phyloP scores from a whole-genome alignment of 2,113 vertebrate species.

The Dolichotis patagonum region DNA sequence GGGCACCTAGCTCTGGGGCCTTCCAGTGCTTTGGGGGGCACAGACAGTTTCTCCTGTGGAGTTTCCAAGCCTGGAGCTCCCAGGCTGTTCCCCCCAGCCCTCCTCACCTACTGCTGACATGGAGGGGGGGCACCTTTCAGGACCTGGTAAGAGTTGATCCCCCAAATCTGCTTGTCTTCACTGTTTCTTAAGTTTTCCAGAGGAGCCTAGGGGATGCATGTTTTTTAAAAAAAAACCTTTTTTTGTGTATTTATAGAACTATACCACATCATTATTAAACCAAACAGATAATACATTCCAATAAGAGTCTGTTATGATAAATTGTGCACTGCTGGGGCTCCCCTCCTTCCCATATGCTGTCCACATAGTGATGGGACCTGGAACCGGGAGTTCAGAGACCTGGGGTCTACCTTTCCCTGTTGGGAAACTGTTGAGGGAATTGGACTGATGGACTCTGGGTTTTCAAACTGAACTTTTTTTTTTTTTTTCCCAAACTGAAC shows the following conservation, averaged over 20 bases:
- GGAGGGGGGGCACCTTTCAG: not conserved
- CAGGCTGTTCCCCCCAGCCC: not conserved
- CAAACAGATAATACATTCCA: not conserved
- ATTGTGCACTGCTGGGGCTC: not conserved
- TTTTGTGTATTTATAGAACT: not conserved
- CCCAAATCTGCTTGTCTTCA: not conserved
- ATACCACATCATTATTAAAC: not conserved
- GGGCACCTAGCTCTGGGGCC: accelerated
- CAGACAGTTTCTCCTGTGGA: not conserved
- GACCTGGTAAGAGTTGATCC: not conserved
- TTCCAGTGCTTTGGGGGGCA: not conserved
- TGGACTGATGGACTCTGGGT: not conserved
- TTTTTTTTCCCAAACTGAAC: not conserved
- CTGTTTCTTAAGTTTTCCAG: not conserved
- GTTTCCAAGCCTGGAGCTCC: not conserved
- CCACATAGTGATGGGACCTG: accelerated
- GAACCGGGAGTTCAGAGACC: accelerated
- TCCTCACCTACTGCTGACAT: not conserved
- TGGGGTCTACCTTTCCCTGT: accelerated
- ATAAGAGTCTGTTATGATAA: not conserved
- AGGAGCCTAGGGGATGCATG: not conserved
- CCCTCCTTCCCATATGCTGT: accelerated
- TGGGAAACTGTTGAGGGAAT: not conserved
- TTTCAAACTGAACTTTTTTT: not conserved
- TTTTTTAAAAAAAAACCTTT: not conserved